Evolutionary conservation across 1,140 invertebrate species (phyloP), one percentile per base, ranked within the genome.

Genomic region (Sinella curviseta): DNA sequence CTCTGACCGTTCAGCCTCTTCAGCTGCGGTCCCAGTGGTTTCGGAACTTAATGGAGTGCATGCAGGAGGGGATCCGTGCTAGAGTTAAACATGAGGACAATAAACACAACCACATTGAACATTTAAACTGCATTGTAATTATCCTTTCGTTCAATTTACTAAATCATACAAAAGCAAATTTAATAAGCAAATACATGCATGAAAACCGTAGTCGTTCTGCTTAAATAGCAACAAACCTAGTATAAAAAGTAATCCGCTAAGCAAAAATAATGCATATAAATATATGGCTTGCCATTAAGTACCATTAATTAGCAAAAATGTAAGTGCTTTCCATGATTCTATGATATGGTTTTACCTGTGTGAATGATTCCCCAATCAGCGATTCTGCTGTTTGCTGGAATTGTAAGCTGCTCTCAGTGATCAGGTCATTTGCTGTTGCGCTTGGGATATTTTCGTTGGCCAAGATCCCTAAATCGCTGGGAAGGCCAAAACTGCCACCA

Each of bases 21-120:
- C 65, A 70, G 65, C 31, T 70, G 65, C 31, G n/a, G 65, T 2
- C 8, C n/a, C 65, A 33, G 31, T 1, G 14, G 14, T 65, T 30
- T 70, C 31, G 65, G 28, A 70, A 70, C 31, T 70, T 33, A 60
- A 60, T 60, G 3, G 65, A 70, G 65, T 4, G 65, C 65, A 70
- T 70, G 65, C 65, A 33, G 65, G 65, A 70, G 65, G 31, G 65
- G 31, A 70, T 70, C 65, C 65, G 65, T 70, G 65, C 65, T 70
- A 24, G 65, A 70, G 65, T 70, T 70, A 70, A 70, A 70, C 26
- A 33, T 70, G 65, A 70, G 26, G 65, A 70, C 65, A 70, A 70
- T 31, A 70, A 70, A 3, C n/a, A 30, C 8, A 12, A 60, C 8
- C 3, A 60, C 57, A 60, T 60, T 60, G 57, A 48, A 60, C 57